Evolutionary conservation across 92 coral and sea anemone genomes (phyloP).

Genomic region (Palythoa grandis): DNA sequence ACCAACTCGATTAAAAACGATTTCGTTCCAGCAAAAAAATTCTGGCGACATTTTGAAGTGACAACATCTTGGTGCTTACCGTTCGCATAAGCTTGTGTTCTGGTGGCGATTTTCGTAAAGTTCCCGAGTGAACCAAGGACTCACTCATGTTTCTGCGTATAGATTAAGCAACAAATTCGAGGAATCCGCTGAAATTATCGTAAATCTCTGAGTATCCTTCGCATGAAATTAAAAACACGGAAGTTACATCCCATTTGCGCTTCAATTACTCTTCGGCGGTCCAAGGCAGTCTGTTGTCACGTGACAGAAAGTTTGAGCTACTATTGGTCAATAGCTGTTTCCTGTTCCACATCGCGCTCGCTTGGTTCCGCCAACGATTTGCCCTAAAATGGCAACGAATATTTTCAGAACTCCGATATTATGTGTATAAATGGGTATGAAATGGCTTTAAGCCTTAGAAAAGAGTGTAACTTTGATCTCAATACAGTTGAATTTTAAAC

Average conservation of each 20-base stretch:
- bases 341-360: conserved; percentile 12
- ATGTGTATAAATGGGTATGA: background rate
- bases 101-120: conserved; percentile 40
- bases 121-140: conserved; percentile 22
- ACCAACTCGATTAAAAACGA: background rate
- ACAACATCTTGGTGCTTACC: conserved; percentile 18
- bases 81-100: conserved; percentile 44
- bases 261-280: background rate
- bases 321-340: conserved; percentile 17
- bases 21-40: background rate
- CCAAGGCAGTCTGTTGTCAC: background rate
- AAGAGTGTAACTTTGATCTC: background rate
- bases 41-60: conserved; percentile 7
- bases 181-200: background rate
- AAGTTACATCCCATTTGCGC: conserved; percentile 34
- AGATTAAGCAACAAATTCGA: conserved; percentile 3
- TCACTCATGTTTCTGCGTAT: conserved; percentile 14
- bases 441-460: background rate
- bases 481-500: background rate
- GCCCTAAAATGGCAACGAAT: conserved; percentile 36
- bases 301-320: background rate
- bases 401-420: background rate
- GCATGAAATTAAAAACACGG: conserved; percentile 24
- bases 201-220: background rate
- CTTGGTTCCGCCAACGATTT: background rate